These are phyloP conservation scores for Lophura nycthemera DNA, from an alignment of 2,113 vertebrate species.

Conservation along the genomic window DNA sequence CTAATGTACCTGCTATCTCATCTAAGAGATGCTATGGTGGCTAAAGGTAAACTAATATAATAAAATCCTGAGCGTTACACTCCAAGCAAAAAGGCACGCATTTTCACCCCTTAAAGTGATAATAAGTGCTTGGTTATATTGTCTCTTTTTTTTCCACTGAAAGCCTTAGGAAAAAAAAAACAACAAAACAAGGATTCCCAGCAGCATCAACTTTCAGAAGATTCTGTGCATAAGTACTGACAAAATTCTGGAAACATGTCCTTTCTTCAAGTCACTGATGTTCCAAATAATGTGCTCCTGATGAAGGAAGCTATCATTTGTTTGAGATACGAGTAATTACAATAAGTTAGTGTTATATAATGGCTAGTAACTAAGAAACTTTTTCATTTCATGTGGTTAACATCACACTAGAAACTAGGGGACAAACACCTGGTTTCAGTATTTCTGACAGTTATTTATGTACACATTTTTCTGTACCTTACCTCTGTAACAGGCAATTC, in stretches of 20 bases:
- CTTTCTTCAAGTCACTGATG: not conserved
- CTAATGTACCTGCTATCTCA: not conserved
- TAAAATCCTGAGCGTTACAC: not conserved
- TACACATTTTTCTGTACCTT: constrained; percentile 23
- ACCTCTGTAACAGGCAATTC: constrained; percentile 98
- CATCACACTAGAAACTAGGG: not conserved
- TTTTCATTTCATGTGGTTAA: not conserved
- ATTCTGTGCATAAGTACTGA: not conserved
- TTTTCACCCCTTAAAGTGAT: not conserved
- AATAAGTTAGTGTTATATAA: not conserved
- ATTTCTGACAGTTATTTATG: not conserved
- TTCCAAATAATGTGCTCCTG: not conserved
- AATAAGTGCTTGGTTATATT: not conserved
- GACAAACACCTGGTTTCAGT: not conserved
- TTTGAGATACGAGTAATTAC: not conserved
- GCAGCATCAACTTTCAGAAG: not conserved
- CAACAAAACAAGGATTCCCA: not conserved
- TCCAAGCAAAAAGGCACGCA: not conserved
- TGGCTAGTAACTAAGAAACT: not conserved
- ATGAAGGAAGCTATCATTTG: not conserved
- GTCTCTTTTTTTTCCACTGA: not conserved
- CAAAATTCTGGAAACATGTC: not conserved
- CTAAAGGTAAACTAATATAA: not conserved
- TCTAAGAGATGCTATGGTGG: not conserved
- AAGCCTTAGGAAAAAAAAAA: not conserved